Base-by-base conservation (phyloP, 2,113 vertebrate genomes). In the Mormyrus iriodes region DNA sequence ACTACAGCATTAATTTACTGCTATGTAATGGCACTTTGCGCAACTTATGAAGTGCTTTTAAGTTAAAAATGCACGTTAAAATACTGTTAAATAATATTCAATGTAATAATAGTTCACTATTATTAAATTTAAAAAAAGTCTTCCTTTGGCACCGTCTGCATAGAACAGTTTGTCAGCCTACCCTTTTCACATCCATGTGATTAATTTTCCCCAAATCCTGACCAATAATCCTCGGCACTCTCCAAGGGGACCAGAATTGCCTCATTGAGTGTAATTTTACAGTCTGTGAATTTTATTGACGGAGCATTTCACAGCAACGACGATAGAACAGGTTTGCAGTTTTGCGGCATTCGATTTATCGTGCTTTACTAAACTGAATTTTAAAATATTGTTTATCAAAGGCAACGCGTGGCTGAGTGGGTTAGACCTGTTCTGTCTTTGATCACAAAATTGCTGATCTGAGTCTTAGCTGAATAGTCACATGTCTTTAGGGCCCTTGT, bases 231-330 rank as follows among this genome's bases (percentile, higher is more conserved):
- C 35, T 35, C 17, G 17, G 12, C 69, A 39, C 31, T 2, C 69
- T 51, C 85, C 27, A 31, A 9, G 85, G 55, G 83, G 58, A 48
- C 8, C 48, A 46, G 51, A 24, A 85, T 49, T 53, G 49, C n/a
- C 49, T 46, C 21, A 61, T 79, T 27, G 51, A 53, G 13, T 84
- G 58, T 86, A 35, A 89, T 86, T 86, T 89, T 86, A 86, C 89
- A 73, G 53, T 73, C 46, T 51, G 46, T 86, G 44, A 69, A 52
- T 52, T 35, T 86, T 31, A 55, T 86, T 76, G 39, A 53, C 21
- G 13, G 73, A 44, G 31, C 49, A 83, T 21, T 52, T 48, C 39
- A 52, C 31, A 51, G 19, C 65, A n/a, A 35, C 21, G 49, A 42
- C 55, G 42, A 39, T 44, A 55, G 31, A 83, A 55, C 49, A 46